Percentiles rank a stretch among this genome's conserved stretches.
These are phyloP conservation scores for Heliconius hewitsoni DNA, from an alignment of 1,140 invertebrate species.

Conservation along the genomic window DNA sequence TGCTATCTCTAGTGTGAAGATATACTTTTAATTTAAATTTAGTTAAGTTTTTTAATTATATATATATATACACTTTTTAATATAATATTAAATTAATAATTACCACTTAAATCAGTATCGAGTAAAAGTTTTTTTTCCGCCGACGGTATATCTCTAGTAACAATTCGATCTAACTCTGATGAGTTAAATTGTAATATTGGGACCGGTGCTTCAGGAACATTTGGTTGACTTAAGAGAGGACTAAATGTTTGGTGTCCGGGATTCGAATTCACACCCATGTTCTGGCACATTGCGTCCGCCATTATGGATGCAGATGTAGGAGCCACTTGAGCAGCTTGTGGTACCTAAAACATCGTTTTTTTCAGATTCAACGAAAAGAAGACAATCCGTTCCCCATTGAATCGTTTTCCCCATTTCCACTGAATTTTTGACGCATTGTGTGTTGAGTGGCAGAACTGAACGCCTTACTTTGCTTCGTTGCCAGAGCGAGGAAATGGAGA, in stretches of 20 bases:
- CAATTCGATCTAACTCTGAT: constrained; percentile 48
- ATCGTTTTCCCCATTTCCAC: too few species aligned
- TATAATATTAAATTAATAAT: constrained; percentile 14
- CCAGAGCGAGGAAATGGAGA: too few species aligned
- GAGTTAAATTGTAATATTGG: constrained; percentile 53
- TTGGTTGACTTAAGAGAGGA: constrained; percentile 48
- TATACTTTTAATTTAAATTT: too few species aligned
- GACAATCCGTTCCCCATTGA: too few species aligned
- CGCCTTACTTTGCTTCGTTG: too few species aligned
- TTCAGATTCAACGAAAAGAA: background rate
- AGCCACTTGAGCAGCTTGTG: constrained; percentile 16
- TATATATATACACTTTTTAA: background rate
- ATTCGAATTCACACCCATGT: constrained; percentile 30
- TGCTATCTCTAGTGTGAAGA: too few species aligned
- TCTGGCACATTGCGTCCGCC: constrained; percentile 43
- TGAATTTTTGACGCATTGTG: too few species aligned
- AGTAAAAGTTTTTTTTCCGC: constrained; percentile 44
- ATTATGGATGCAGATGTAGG: constrained; percentile 28
- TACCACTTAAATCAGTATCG: constrained; percentile 40
- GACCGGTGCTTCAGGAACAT: constrained; percentile 31
- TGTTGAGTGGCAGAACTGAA: too few species aligned
- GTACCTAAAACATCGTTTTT: constrained; percentile 2
- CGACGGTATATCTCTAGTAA: constrained; percentile 40
- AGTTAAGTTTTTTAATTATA: background rate
- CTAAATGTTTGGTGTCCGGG: constrained; percentile 16